These are phyloP conservation scores for Callinectes sapidus DNA, from an alignment of 2,888 invertebrate genomes.

Conservation along the genomic window DNA sequence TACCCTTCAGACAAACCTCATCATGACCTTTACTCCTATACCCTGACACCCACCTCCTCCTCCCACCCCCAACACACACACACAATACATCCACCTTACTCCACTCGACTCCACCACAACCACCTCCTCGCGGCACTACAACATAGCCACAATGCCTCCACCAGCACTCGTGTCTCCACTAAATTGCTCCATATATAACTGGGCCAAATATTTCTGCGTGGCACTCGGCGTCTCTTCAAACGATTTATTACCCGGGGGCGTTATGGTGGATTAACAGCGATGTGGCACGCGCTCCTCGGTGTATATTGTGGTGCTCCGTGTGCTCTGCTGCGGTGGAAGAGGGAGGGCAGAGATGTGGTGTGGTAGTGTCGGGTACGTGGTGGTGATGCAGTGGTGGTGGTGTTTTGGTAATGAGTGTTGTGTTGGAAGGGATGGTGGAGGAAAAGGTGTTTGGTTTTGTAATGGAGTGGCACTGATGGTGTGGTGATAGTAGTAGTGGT, in stretches of 20 bases:
- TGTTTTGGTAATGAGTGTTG: not conserved
- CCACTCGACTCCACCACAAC: not conserved
- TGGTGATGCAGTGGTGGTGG: not conserved
- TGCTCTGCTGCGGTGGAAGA: not conserved
- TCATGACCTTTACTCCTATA: not conserved
- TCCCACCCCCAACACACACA: not conserved
- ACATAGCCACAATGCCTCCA: not conserved
- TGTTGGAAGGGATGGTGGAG: not conserved
- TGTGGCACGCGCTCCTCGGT: not conserved
- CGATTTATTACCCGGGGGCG: slow-evolving; percentile 7
- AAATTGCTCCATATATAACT: slow-evolving; percentile 36
- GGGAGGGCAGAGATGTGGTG: not conserved
- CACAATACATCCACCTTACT: not conserved
- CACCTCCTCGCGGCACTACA: not conserved
- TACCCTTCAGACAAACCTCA: not conserved
- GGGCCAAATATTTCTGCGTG: slow-evolving; percentile 31
- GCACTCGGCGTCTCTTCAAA: slow-evolving; percentile 23
- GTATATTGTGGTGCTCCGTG: not conserved
- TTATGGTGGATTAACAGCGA: slow-evolving; percentile 26
- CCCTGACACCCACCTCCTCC: not conserved
- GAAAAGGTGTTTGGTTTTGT: not conserved
- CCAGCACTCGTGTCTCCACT: slow-evolving; percentile 12
- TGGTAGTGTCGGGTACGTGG: not conserved
- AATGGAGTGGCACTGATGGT: not conserved
- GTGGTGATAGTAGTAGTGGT: not conserved